A percentile compares a stretch with the other conserved stretches of the same genome.
phyloP scores from a whole-genome alignment of 2,888 invertebrate genomes.

The Cephus runcator region DNA sequence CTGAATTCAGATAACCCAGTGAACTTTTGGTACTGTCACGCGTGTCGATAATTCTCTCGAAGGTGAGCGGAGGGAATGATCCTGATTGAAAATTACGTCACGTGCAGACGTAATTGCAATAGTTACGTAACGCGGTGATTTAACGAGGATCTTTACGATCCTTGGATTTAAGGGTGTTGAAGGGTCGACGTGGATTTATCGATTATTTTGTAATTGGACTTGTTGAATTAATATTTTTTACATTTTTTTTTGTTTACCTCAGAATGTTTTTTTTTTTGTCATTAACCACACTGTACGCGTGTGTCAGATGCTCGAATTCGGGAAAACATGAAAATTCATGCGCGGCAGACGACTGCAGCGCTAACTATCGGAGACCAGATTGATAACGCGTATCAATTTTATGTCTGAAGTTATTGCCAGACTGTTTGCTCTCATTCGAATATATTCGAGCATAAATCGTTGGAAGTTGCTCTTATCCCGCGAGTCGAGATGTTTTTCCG shows the following conservation, averaged over 20 bases:
- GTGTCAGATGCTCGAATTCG: too few species aligned
- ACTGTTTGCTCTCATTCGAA: slow-evolving; percentile 52
- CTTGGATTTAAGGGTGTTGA: slow-evolving; percentile 2
- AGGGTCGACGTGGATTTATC: too few species aligned
- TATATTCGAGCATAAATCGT: slow-evolving; percentile 49
- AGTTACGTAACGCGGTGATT: slow-evolving; percentile 56
- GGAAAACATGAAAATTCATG: too few species aligned
- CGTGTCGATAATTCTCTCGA: background rate
- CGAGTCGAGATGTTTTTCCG: slow-evolving; percentile 30
- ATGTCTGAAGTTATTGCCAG: slow-evolving; percentile 50
- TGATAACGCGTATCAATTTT: slow-evolving; percentile 49
- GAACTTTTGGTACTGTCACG: background rate
- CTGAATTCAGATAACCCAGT: background rate
- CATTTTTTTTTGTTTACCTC: too few species aligned
- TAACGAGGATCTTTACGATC: slow-evolving; percentile 45
- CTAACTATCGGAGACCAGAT: slow-evolving; percentile 7
- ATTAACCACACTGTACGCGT: too few species aligned
- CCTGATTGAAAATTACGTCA: slow-evolving; percentile 55
- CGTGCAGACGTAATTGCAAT: slow-evolving; percentile 54
- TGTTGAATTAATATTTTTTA: too few species aligned
- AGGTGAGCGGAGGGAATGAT: slow-evolving; percentile 46
- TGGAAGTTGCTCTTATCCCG: slow-evolving; percentile 3
- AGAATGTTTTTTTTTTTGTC: too few species aligned
- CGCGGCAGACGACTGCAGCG: background rate
- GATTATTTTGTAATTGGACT: too few species aligned